These are phyloP conservation scores for Protonemura montana DNA, from an alignment of 2,888 invertebrate genomes.

Conservation along the genomic window DNA sequence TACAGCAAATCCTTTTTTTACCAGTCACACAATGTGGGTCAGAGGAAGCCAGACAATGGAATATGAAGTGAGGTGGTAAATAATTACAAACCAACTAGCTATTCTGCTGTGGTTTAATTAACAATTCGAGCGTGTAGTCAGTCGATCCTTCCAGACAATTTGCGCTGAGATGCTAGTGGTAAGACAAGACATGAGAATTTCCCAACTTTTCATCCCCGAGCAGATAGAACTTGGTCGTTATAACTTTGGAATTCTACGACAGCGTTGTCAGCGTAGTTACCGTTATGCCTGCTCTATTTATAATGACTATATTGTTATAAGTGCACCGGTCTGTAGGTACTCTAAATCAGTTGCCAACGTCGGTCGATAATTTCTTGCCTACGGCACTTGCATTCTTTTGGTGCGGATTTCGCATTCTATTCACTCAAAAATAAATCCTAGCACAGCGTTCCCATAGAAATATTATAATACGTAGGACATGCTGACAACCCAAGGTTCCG, in stretches of 20 bases:
- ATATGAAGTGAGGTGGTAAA: conserved; percentile 12
- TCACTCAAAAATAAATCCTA: no score
- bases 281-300: background rate
- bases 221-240: no score
- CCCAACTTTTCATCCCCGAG: background rate
- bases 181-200: background rate
- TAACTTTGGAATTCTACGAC: background rate
- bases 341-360: background rate
- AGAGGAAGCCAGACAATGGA: conserved; percentile 12
- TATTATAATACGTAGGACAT: no score
- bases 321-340: background rate
- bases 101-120: background rate
- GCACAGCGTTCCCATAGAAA: no score
- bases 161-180: background rate
- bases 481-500: background rate
- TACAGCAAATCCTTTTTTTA: background rate
- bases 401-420: background rate
- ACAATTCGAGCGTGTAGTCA: background rate
- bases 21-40: background rate
- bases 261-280: background rate
- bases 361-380: background rate
- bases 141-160: background rate
- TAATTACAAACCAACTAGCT: background rate
- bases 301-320: background rate
- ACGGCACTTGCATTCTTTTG: background rate